A percentile compares a stretch with the other conserved stretches of the same genome.
Conservation (phyloP, 37 sponge, comb jelly and placozoan species). For the Mnemiopsis leidyi region DNA sequence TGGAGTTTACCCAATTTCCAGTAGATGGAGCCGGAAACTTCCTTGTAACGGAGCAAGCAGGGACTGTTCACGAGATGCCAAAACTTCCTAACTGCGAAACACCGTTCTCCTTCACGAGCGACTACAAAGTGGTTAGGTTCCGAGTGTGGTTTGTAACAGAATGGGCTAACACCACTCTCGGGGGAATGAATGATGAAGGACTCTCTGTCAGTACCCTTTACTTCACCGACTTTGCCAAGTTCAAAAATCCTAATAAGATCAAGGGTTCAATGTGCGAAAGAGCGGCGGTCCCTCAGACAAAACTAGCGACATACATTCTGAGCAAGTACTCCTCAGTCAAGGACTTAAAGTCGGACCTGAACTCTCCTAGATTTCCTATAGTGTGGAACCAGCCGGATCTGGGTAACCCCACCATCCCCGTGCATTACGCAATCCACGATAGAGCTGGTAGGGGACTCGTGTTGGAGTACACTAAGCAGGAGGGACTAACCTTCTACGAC, state of each 20-base stretch:
- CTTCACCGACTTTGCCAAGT: neutral
- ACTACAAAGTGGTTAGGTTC: neutral
- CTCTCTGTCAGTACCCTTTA: neutral
- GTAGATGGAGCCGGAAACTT: neutral
- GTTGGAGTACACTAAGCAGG: conserved; percentile 3
- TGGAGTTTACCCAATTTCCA: neutral
- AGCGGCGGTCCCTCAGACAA: neutral
- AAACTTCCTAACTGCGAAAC: neutral
- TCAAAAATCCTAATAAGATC: neutral
- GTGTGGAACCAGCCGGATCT: neutral
- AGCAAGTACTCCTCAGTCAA: neutral
- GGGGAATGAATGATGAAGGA: neutral
- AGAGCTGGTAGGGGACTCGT: neutral
- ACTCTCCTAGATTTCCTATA: neutral
- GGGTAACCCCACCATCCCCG: neutral
- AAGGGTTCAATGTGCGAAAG: neutral
- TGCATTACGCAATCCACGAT: neutral
- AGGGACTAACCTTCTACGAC: neutral
- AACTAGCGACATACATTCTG: neutral
- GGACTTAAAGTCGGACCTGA: neutral
- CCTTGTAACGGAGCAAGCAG: neutral
- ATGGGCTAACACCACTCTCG: neutral
- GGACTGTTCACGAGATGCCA: neutral
- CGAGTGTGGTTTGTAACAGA: neutral
- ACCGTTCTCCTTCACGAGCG: neutral